phyloP scores from a whole-genome alignment of 2,797 vertebrate species.

The Darevskia mixta region DNA sequence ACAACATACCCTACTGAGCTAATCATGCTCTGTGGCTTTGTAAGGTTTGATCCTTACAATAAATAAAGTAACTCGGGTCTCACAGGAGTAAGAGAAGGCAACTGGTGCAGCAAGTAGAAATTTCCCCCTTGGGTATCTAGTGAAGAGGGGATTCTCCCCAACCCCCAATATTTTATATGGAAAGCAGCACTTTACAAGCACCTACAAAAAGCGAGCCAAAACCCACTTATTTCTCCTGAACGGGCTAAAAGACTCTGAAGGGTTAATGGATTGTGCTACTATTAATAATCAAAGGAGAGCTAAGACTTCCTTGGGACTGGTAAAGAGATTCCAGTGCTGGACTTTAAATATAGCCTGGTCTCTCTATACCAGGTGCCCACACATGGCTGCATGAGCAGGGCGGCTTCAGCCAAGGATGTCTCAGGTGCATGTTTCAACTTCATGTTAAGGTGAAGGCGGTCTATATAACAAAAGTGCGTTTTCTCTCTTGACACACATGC shows the following conservation, averaged over 20 bases:
- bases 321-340: neutral
- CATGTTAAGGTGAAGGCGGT: neutral
- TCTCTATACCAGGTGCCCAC: neutral
- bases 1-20: neutral
- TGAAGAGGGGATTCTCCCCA: neutral
- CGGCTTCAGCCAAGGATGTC: conserved; percentile 9
- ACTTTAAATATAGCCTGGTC: neutral
- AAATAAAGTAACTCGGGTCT: conserved; percentile 68
- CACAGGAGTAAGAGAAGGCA: conserved; percentile 35
- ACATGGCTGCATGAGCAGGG: conserved; percentile 14
- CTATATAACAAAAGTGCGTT: conserved; percentile 19
- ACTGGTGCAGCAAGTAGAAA: neutral
- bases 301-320: rapidly evolving
- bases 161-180: neutral
- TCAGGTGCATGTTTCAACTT: neutral
- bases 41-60: conserved; percentile 62
- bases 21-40: conserved; percentile 33
- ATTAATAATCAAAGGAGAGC: conserved; percentile 1
- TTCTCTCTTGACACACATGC: neutral
- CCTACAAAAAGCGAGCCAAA: neutral
- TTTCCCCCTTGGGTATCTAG: neutral
- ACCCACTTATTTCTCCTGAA: conserved; percentile 20
- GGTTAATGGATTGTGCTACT: neutral
- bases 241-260: neutral
- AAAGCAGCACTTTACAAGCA: conserved; percentile 6